A percentile compares a stretch with the other conserved stretches of the same genome.
Evolutionary conservation across 2,888 invertebrate genomes (phyloP).

Genomic region (Nephrotoma appendiculata): DNA sequence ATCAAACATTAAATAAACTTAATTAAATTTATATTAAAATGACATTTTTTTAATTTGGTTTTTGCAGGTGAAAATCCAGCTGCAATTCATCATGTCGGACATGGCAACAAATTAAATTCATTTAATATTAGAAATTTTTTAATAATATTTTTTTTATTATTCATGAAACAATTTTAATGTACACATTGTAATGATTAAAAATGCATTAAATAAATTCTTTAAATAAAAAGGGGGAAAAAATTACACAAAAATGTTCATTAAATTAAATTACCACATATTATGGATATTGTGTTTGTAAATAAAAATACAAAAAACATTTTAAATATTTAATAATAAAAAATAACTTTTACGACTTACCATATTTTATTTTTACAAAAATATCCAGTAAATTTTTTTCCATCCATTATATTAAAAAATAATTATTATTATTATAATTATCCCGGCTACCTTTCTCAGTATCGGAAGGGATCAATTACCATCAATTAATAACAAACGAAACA

Average conservation of each 20-base stretch:
- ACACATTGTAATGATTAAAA: background rate
- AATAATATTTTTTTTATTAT: background rate
- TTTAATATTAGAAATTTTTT: background rate
- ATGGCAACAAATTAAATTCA: background rate
- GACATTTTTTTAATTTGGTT: constrained; percentile 13
- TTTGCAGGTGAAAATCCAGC: constrained; percentile 64
- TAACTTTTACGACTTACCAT: background rate
- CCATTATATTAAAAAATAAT: background rate
- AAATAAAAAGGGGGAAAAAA: background rate
- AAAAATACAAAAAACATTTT: background rate
- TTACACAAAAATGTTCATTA: background rate
- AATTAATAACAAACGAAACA: background rate
- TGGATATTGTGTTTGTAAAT: background rate
- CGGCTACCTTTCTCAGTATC: background rate
- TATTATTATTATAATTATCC: background rate
- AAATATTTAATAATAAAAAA: background rate
- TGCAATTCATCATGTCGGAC: constrained; percentile 48
- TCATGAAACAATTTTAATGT: background rate
- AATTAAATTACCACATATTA: background rate
- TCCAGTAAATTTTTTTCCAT: background rate
- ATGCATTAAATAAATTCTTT: background rate
- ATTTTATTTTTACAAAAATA: background rate
- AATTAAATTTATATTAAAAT: background rate
- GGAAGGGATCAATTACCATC: background rate
- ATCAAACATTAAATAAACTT: background rate